Conservation (phyloP, 2,113 vertebrate genomes). For the Rhombomys opimus region DNA sequence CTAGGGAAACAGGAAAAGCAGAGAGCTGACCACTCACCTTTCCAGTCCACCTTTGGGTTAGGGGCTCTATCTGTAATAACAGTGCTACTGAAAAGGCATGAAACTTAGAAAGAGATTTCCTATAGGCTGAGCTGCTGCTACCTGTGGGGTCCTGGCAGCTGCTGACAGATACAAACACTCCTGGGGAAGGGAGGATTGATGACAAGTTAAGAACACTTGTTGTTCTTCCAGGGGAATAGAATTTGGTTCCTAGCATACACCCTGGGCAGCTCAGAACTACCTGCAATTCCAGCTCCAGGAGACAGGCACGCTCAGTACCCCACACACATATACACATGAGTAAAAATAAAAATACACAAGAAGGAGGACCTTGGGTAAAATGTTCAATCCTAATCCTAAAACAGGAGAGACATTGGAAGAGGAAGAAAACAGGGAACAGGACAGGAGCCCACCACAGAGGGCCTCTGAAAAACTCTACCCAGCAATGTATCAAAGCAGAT, state of each 20-base stretch:
- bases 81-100: background rate
- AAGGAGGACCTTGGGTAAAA: too few species aligned
- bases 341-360: background rate
- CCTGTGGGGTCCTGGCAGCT: too few species aligned
- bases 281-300: background rate
- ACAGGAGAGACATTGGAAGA: too few species aligned
- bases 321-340: background rate
- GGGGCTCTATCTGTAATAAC: rapidly evolving
- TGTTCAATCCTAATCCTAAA: too few species aligned
- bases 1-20: background rate
- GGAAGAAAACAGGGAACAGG: too few species aligned
- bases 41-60: background rate
- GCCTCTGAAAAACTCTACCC: too few species aligned
- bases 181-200: background rate
- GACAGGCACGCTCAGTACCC: too few species aligned
- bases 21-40: background rate
- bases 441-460: too few species aligned
- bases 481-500: too few species aligned
- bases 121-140: background rate
- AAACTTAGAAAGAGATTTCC: background rate
- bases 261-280: background rate
- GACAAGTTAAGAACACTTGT: background rate
- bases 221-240: background rate
- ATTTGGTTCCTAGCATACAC: background rate
- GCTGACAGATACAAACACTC: background rate